These are phyloP conservation scores for Hemibagrus wyckioides DNA, from an alignment of 2,113 vertebrate species.

Conservation along the genomic window DNA sequence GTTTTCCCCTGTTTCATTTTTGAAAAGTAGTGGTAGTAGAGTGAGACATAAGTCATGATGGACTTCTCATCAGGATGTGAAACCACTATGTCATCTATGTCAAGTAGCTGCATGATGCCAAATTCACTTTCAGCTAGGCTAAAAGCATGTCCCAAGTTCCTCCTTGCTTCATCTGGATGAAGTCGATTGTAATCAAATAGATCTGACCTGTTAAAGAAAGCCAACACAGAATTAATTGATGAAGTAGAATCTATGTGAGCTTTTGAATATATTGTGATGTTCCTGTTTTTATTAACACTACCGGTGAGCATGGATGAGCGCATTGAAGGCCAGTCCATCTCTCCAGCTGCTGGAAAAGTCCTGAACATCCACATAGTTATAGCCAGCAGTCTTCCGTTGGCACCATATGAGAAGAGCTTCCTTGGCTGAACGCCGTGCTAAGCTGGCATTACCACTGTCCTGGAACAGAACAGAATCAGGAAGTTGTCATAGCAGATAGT, in stretches of 20 bases:
- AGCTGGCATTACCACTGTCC: constrained; percentile 74
- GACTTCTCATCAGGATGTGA: constrained; percentile 84
- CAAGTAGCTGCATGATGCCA: constrained; percentile 84
- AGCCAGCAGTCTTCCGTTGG: constrained; percentile 84
- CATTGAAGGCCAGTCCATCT: constrained; percentile 86
- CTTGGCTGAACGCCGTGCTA: constrained; percentile 80
- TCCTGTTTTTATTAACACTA: constrained; percentile 51
- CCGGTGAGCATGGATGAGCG: constrained; percentile 88
- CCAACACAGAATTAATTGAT: constrained; percentile 59
- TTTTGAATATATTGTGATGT: not conserved
- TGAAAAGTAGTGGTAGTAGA: constrained; percentile 90
- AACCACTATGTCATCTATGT: constrained; percentile 82
- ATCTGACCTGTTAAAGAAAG: constrained; percentile 76
- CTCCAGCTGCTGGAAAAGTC: constrained; percentile 91
- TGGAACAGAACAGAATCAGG: constrained; percentile 51
- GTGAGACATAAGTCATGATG: constrained; percentile 90
- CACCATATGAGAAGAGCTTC: constrained; percentile 91
- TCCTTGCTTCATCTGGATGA: constrained; percentile 63
- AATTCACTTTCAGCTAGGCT: constrained; percentile 78
- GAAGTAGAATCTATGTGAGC: not conserved
- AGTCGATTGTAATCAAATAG: constrained; percentile 80
- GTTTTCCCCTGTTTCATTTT: constrained; percentile 83
- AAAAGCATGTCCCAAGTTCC: constrained; percentile 82
- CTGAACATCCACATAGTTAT: constrained; percentile 77
- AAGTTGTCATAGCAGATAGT: not conserved